Conservation (phyloP, 2,888 invertebrate genomes). For the Drosophila parthenogenetica region DNA sequence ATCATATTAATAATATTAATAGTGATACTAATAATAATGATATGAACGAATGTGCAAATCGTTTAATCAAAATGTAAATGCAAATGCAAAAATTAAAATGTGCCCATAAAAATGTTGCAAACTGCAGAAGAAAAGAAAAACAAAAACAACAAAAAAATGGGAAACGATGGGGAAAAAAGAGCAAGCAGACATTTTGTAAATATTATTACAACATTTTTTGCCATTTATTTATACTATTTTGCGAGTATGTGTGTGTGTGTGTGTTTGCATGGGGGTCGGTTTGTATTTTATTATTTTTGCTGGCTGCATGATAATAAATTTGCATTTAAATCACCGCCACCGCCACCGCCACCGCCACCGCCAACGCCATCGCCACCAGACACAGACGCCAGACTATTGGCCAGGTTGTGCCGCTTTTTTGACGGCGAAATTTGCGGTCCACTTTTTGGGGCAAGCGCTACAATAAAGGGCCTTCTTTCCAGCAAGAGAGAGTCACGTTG, state of each 20-base stretch:
- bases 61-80: conserved; percentile 79
- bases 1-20: conserved; percentile 8
- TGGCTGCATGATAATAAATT: conserved; percentile 78
- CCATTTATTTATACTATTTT: conserved; percentile 68
- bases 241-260: conserved; percentile 4
- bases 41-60: conserved; percentile 64
- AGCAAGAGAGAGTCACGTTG: conserved; percentile 1
- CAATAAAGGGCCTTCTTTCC: conserved; percentile 37
- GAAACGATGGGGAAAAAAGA: conserved; percentile 24
- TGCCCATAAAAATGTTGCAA: conserved; percentile 63
- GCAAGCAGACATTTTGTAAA: conserved; percentile 78
- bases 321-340: conserved; percentile 79
- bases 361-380: neutral
- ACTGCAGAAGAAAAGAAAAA: conserved; percentile 1
- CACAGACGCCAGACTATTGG: conserved; percentile 28
- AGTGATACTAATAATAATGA: conserved; percentile 11
- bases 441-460: conserved; percentile 53
- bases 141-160: neutral
- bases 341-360: conserved; percentile 14
- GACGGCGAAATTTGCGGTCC: conserved; percentile 34
- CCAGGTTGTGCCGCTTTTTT: conserved; percentile 45
- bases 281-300: conserved; percentile 63
- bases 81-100: conserved; percentile 70
- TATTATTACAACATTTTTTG: conserved; percentile 71
- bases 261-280: conserved; percentile 34